Conservation (phyloP, 1,140 invertebrate genomes). For the Ips typographus region DNA sequence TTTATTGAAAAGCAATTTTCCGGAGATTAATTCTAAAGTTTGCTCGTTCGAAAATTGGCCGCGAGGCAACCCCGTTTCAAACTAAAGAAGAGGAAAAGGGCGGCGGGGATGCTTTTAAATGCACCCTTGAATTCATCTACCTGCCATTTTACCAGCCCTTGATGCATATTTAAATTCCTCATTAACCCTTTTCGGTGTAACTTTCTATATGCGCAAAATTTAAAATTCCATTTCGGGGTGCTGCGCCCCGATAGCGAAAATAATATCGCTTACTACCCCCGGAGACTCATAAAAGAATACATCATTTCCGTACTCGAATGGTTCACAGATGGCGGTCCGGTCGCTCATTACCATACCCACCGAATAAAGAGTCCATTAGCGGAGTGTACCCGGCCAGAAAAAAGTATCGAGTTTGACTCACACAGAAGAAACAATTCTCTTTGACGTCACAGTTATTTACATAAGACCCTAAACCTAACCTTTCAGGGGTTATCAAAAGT, state of each 20-base stretch:
- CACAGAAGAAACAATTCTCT: too few relatives aligned
- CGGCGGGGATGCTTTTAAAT: too few relatives aligned
- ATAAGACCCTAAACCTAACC: too few relatives aligned
- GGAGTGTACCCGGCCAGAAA: conserved; percentile 30
- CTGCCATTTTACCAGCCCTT: too few relatives aligned
- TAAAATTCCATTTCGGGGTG: conserved; percentile 38
- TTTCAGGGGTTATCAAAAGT: too few relatives aligned
- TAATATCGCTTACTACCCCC: conserved; percentile 33
- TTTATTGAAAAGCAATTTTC: conserved; percentile 19
- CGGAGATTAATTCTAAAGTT: conserved; percentile 7
- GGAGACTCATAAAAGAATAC: conserved; percentile 34
- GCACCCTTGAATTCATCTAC: too few relatives aligned
- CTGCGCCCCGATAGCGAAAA: conserved; percentile 35
- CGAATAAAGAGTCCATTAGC: conserved; percentile 36
- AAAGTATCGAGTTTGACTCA: conserved; percentile 37
- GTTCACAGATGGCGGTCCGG: conserved; percentile 31
- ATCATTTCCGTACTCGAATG: conserved; percentile 34
- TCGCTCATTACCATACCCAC: conserved; percentile 28
- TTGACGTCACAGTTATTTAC: too few relatives aligned
- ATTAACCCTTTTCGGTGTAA: conserved; percentile 33
- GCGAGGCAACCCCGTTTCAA: too few relatives aligned
- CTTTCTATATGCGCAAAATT: conserved; percentile 31
- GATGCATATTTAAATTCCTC: conserved; percentile 38
- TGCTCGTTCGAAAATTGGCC: too few relatives aligned
- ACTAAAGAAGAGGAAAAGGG: too few relatives aligned